Percentiles rank a stretch among this genome's conserved stretches.
These are phyloP conservation scores for Elachura formosa DNA, from an alignment of 2,113 vertebrate genomes.

Conservation along the genomic window DNA sequence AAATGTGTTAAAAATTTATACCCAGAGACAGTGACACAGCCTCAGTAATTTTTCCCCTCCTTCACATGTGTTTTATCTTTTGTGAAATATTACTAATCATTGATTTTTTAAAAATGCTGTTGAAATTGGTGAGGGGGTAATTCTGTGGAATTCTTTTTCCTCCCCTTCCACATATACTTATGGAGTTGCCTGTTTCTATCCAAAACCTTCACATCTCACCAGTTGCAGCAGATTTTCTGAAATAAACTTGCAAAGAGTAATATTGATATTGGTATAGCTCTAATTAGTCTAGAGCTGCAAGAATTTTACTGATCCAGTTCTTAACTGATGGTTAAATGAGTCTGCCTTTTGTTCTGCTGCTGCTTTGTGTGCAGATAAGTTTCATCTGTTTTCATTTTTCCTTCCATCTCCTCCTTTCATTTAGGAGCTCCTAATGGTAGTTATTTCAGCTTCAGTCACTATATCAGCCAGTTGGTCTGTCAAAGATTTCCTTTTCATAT, in stretches of 20 bases:
- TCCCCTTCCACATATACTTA: fast-evolving
- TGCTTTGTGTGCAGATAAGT: not conserved
- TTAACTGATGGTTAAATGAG: not conserved
- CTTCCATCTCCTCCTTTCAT: not conserved
- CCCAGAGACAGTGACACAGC: not conserved
- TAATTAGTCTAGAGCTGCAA: not conserved
- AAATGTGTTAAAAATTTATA: not conserved
- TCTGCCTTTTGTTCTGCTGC: not conserved
- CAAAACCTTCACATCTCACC: not conserved
- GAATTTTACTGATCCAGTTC: not conserved
- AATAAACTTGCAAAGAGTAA: not conserved
- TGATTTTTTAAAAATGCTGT: not conserved
- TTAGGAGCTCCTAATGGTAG: not conserved
- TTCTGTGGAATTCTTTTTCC: not conserved
- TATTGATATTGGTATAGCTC: not conserved
- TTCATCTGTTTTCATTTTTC: not conserved
- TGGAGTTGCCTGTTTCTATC: not conserved
- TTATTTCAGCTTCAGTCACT: not conserved
- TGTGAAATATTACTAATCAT: not conserved
- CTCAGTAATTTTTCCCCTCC: not conserved
- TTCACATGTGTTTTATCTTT: not conserved
- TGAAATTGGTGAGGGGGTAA: fast-evolving
- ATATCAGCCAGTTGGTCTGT: not conserved
- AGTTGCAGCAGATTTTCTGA: not conserved
- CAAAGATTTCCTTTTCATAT: not conserved